Conservation (phyloP, 2,888 invertebrate genomes). For the Venusia cambrica region DNA sequence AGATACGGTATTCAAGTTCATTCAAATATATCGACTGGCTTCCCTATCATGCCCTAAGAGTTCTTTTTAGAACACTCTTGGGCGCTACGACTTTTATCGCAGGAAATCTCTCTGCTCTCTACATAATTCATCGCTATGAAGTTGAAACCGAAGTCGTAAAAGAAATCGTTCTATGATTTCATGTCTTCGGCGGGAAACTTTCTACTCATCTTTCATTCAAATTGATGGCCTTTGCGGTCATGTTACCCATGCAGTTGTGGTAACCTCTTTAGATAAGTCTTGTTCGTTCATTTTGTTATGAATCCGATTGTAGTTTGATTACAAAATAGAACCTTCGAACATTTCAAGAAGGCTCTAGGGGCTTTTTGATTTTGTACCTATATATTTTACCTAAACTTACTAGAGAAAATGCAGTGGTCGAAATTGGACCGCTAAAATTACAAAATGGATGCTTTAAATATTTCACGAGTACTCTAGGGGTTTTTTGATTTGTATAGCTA, state of each 20-base stretch:
- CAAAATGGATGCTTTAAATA: too few relatives aligned
- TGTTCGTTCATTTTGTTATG: slow-evolving; percentile 15
- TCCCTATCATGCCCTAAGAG: slow-evolving; percentile 61
- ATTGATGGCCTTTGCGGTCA: slow-evolving; percentile 56
- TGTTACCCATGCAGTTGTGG: slow-evolving; percentile 42
- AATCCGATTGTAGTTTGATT: too few relatives aligned
- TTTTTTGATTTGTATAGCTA: too few relatives aligned
- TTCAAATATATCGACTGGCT: slow-evolving; percentile 27
- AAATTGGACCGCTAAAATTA: too few relatives aligned
- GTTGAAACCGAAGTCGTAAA: slow-evolving; percentile 81
- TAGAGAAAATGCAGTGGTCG: too few relatives aligned
- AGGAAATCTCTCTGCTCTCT: slow-evolving; percentile 77
- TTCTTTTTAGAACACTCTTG: slow-evolving; percentile 73
- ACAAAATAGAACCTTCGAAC: too few relatives aligned
- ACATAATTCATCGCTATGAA: slow-evolving; percentile 80
- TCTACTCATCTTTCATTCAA: slow-evolving; percentile 68
- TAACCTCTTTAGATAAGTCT: slow-evolving; percentile 22
- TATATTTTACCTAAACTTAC: too few relatives aligned
- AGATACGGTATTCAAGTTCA: slow-evolving; percentile 23
- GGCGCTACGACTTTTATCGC: slow-evolving; percentile 77
- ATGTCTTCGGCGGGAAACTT: slow-evolving; percentile 75
- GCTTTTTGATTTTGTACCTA: too few relatives aligned
- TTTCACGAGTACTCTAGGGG: too few relatives aligned
- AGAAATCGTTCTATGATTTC: slow-evolving; percentile 81
- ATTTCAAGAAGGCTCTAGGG: too few relatives aligned